phyloP scores from a whole-genome alignment of 2,113 vertebrate species.

The Mesitornis unicolor region DNA sequence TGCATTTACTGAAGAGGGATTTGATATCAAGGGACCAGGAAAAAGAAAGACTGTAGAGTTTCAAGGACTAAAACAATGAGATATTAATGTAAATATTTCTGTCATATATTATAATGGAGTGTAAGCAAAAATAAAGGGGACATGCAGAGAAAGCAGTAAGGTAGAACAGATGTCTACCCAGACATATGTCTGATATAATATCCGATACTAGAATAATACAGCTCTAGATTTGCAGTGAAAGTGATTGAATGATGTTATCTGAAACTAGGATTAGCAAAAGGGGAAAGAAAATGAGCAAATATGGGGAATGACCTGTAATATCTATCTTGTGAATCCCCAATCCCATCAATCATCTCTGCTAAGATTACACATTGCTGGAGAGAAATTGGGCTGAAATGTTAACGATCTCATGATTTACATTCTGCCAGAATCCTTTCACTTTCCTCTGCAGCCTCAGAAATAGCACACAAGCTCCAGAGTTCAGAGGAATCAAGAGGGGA shows the following conservation, averaged over 20 bases:
- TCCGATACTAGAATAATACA: background rate
- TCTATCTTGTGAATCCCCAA: background rate
- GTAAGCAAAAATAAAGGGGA: background rate
- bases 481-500: background rate
- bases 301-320: background rate
- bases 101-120: background rate
- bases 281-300: conserved; percentile 48
- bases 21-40: background rate
- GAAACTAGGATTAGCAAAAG: conserved; percentile 26
- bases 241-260: conserved; percentile 20
- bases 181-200: background rate
- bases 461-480: background rate
- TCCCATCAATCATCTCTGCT: conserved; percentile 29
- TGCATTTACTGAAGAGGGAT: background rate
- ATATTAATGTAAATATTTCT: background rate
- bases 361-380: background rate
- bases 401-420: conserved; percentile 55
- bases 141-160: background rate
- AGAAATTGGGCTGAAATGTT: conserved; percentile 53
- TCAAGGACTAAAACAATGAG: background rate
- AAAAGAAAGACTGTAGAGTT: accelerated
- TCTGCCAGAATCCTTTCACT: conserved; percentile 2
- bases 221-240: background rate
- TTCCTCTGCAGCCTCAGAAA: conserved; percentile 1
- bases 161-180: background rate